Base-by-base conservation (phyloP, 2,888 invertebrate species). In the Steinernema scapterisci region DNA sequence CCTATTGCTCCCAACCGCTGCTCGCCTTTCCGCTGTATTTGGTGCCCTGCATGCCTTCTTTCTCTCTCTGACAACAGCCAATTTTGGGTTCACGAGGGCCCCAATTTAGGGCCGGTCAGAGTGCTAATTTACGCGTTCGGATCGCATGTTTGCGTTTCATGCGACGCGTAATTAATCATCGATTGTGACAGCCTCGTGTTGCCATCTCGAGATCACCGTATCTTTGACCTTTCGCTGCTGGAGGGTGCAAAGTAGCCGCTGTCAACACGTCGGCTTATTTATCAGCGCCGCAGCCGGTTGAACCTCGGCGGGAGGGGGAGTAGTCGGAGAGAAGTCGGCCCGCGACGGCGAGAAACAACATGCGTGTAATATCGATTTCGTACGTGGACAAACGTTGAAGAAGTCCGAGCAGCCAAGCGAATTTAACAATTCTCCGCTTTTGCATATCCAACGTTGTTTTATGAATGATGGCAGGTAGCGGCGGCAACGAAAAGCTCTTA, bases 241-340 rank as follows among this genome's bases (percentile, higher is more conserved):
- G n/a, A 25, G 63, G 63, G 63, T 63, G 38, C 63, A 63, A 63
- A 63, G 31, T 31, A 25, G 13, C 16, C 6, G 63, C 25, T 6
- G 63, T 16, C 63, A 63, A 63, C 63, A 63, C 21, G 31, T 54
- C 54, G 21, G n/a, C 16, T 3, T 63, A 63, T 63, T 31, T 63
- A 38, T 63, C 63, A 31, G 38, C 19, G n/a, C n/a, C n/a, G n/a
- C n/a, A n/a, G n/a, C n/a, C n/a, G n/a, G n/a, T n/a, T n/a, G 63
- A 63, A 63, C 63, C 63, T 63, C 38, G 31, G 38, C 63, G 63
- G 31, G 27, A 63, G 63, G 63, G n/a, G n/a, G n/a, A n/a, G n/a
- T n/a, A n/a, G n/a, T n/a, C n/a, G n/a, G n/a, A n/a, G n/a, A n/a
- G n/a, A n/a, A 63, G 63, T 31, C 63, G 63, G 63, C 31, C 63